phyloP scores from a whole-genome alignment of 1,140 invertebrate species.

The Dreissena rostriformis region DNA sequence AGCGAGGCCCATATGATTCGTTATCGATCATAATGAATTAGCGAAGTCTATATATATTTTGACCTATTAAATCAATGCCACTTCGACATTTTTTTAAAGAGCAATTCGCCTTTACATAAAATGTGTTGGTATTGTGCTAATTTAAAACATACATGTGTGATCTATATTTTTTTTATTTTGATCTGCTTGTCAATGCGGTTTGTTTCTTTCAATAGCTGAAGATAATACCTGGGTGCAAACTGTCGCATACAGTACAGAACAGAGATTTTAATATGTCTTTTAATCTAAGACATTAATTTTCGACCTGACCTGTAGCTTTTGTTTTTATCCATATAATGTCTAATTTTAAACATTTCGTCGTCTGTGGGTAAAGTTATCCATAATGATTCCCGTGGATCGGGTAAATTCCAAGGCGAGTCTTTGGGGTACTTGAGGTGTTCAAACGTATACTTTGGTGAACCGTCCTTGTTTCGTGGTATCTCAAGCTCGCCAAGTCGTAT shows the following conservation, averaged over 20 bases:
- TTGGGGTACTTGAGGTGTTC: slow-evolving; percentile 41
- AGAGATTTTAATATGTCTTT: too few species aligned
- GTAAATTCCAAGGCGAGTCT: slow-evolving; percentile 47
- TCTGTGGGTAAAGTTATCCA: slow-evolving; percentile 54
- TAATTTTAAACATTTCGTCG: slow-evolving; percentile 52
- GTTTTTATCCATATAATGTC: slow-evolving; percentile 52
- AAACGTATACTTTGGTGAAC: slow-evolving; percentile 36
- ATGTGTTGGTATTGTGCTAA: too few species aligned
- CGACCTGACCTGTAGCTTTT: slow-evolving; percentile 47
- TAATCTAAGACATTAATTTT: too few species aligned
- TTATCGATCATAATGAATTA: too few species aligned
- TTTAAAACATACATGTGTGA: too few species aligned
- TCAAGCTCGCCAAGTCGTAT: slow-evolving; percentile 33
- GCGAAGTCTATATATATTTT: too few species aligned
- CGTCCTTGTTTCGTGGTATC: slow-evolving; percentile 36
- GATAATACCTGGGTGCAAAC: too few species aligned
- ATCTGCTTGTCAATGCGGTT: not conserved
- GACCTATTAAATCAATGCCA: too few species aligned
- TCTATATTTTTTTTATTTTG: not conserved
- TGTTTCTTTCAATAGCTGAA: not conserved
- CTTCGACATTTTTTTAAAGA: too few species aligned
- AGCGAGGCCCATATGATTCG: too few species aligned
- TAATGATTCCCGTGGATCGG: slow-evolving; percentile 41
- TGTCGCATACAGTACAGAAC: too few species aligned
- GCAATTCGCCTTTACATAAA: too few species aligned